Conservation (phyloP, 2,113 vertebrate species). For the Melanerpes aurifrons region DNA sequence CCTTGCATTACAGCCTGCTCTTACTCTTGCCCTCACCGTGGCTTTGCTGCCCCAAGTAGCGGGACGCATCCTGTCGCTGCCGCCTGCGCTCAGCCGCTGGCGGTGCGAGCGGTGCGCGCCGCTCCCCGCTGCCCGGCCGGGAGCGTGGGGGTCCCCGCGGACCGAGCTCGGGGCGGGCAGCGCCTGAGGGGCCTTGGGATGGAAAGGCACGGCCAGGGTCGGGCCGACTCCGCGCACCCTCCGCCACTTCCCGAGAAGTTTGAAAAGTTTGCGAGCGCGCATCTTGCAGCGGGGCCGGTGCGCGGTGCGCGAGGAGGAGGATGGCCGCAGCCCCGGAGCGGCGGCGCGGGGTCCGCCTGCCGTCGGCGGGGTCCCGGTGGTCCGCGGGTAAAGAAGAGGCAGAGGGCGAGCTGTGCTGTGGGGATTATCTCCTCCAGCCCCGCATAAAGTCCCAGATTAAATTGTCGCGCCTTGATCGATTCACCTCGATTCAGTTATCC, state of each 20-base stretch:
- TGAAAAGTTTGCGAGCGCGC: conserved; percentile 42
- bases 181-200: neutral
- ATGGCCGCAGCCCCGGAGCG: neutral
- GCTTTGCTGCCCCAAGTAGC: neutral
- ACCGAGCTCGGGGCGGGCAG: neutral
- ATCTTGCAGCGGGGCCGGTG: neutral
- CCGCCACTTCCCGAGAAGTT: conserved; percentile 19
- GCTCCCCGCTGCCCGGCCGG: neutral
- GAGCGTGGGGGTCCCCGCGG: neutral
- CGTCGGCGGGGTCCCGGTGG: neutral
- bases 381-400: neutral
- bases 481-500: neutral
- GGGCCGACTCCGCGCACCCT: neutral
- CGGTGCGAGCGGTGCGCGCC: neutral
- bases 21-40: neutral
- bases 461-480: neutral
- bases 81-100: neutral
- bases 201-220: neutral
- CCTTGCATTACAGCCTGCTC: no score
- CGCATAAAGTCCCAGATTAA: neutral
- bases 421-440: neutral
- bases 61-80: neutral
- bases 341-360: neutral
- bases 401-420: neutral
- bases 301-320: neutral